Conservation (phyloP, 2,797 vertebrate species). For the Vespertilio murinus region DNA sequence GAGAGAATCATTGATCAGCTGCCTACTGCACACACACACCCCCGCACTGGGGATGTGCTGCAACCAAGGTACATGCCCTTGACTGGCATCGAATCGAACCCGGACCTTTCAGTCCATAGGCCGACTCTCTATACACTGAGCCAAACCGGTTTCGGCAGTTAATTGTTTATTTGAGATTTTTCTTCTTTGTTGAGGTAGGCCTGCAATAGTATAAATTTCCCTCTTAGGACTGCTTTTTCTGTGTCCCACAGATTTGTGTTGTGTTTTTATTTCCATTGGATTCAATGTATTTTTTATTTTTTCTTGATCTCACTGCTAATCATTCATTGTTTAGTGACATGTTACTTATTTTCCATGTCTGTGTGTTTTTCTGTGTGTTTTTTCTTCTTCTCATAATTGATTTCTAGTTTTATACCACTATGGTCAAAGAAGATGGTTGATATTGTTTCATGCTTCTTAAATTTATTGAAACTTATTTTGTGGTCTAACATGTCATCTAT, state of each 20-base stretch:
- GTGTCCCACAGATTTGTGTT: background rate
- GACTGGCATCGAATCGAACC: too few species aligned
- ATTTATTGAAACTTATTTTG: background rate
- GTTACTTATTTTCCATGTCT: background rate
- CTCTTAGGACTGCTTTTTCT: background rate
- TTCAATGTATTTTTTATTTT: background rate
- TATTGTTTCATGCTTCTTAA: background rate
- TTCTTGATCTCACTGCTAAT: background rate
- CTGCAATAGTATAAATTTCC: background rate
- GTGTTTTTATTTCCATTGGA: background rate
- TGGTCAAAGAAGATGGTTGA: background rate
- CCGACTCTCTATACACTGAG: too few species aligned
- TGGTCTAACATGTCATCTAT: background rate
- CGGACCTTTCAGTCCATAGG: too few species aligned
- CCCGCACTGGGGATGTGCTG: too few species aligned
- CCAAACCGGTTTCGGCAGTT: too few species aligned
- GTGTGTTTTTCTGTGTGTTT: background rate
- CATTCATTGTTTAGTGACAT: background rate
- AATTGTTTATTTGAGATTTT: background rate
- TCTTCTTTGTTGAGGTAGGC: background rate
- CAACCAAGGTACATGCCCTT: too few species aligned
- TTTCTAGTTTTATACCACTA: background rate
- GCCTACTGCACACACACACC: too few species aligned
- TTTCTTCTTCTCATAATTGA: background rate
- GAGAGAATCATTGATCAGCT: too few species aligned